A percentile compares a stretch with the other conserved stretches of the same genome.
Evolutionary conservation across 2,888 invertebrate genomes (phyloP).

Genomic region (Alsophila aescularia): DNA sequence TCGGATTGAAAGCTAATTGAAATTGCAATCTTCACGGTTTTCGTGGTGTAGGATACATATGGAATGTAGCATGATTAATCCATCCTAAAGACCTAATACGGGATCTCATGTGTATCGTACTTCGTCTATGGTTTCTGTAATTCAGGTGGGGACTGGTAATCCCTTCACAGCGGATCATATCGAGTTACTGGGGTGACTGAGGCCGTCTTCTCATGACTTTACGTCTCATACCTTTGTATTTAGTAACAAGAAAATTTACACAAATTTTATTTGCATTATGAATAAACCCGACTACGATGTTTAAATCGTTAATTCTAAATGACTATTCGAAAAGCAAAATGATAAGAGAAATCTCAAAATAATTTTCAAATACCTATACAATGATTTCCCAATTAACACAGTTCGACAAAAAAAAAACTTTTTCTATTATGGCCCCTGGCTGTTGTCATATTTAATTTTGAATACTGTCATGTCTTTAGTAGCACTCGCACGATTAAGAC

Average conservation of each 20-base stretch:
- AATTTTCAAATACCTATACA: no score
- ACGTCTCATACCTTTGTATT: conserved; percentile 43
- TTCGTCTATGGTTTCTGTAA: conserved; percentile 84
- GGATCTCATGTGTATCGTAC: conserved; percentile 72
- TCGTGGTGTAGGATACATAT: conserved; percentile 64
- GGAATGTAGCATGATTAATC: conserved; percentile 73
- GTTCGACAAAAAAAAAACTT: no score
- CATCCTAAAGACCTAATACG: conserved; percentile 70
- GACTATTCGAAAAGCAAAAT: no score
- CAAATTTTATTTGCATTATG: no score
- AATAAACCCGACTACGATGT: no score
- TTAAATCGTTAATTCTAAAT: no score
- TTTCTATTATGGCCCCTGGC: no score
- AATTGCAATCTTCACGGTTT: conserved; percentile 57
- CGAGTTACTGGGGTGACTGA: conserved; percentile 68
- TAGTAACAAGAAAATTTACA: conserved; percentile 9
- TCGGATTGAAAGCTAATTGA: conserved; percentile 35
- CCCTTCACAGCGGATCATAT: conserved; percentile 72
- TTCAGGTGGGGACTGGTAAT: conserved; percentile 75
- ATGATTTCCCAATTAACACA: no score
- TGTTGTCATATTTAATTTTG: no score
- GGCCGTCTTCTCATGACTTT: conserved; percentile 62
- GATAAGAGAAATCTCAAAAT: no score
- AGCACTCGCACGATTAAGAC: no score
- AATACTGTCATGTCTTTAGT: no score